phyloP scores from a whole-genome alignment of 2,888 invertebrate genomes.

The Philonicus albiceps region DNA sequence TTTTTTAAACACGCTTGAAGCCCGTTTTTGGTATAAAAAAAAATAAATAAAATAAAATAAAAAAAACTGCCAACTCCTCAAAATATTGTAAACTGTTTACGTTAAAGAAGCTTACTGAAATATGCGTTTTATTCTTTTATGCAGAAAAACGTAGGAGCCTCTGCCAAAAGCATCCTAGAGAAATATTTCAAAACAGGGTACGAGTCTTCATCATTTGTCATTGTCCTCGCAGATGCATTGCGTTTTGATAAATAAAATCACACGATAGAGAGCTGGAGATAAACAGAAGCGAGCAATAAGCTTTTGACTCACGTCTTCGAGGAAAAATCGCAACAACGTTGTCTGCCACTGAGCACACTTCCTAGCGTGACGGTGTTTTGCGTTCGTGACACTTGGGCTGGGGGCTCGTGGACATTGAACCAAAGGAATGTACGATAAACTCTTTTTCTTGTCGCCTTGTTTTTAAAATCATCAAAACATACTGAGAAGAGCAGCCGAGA shows the following conservation, averaged over 20 bases:
- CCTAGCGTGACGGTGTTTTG: background rate
- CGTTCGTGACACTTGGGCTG: background rate
- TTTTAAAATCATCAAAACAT: background rate
- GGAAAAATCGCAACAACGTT: background rate
- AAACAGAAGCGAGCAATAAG: background rate
- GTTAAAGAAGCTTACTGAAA: background rate
- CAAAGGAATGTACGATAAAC: background rate
- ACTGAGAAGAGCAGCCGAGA: background rate
- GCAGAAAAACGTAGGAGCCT: background rate
- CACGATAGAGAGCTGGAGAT: background rate
- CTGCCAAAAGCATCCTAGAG: background rate
- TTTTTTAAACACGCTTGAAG: background rate
- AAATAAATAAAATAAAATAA: background rate
- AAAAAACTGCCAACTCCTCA: background rate
- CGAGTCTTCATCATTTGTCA: background rate
- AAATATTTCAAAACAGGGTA: background rate
- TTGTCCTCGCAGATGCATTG: background rate
- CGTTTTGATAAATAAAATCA: background rate
- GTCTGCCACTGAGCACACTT: background rate
- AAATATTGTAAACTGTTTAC: background rate
- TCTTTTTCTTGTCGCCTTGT: background rate
- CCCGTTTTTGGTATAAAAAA: background rate
- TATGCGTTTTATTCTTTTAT: background rate
- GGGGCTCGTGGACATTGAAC: slow-evolving; percentile 7
- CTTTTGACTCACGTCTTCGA: background rate